Percentiles rank a stretch among this genome's conserved stretches.
Evolutionary conservation across 2,888 invertebrate species (phyloP).

Genomic region (Xylophagus ater): DNA sequence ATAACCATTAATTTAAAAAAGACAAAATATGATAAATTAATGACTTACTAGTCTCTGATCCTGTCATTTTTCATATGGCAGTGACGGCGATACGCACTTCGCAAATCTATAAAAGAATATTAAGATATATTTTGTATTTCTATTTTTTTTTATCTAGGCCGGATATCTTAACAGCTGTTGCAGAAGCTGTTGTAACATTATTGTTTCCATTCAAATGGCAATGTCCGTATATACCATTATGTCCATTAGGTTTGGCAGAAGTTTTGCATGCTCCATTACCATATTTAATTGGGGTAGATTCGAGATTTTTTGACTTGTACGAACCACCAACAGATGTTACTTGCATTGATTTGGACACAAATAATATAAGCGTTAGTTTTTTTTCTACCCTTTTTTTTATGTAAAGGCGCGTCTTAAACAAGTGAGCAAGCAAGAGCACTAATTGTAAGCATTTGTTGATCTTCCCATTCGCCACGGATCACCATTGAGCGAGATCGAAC

Average conservation of each 20-base stretch:
- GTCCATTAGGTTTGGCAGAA: constrained; percentile 90
- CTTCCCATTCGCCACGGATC: too few relatives aligned
- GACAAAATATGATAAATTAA: not conserved
- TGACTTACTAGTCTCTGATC: not conserved
- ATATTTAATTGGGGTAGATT: constrained; percentile 94
- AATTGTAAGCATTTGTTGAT: too few relatives aligned
- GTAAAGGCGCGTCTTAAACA: too few relatives aligned
- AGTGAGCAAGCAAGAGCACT: too few relatives aligned
- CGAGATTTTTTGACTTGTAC: constrained; percentile 92
- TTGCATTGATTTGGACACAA: constrained; percentile 96
- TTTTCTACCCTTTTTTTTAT: too few relatives aligned
- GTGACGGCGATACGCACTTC: too few relatives aligned
- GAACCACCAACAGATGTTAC: constrained; percentile 95
- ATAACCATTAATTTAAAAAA: not conserved
- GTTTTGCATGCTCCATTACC: constrained; percentile 95
- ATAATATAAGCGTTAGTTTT: constrained; percentile 82
- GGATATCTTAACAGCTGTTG: constrained; percentile 91
- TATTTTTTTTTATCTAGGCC: constrained; percentile 50
- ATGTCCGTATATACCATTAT: constrained; percentile 97
- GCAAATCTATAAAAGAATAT: too few relatives aligned
- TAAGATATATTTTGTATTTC: too few relatives aligned
- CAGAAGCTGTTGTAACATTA: constrained; percentile 90
- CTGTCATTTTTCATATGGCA: too few relatives aligned
- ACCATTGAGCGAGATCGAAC: too few relatives aligned
- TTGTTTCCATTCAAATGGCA: constrained; percentile 99